phyloP scores from a whole-genome alignment of 2,888 invertebrate species.

The Tanytarsus gracilentus region DNA sequence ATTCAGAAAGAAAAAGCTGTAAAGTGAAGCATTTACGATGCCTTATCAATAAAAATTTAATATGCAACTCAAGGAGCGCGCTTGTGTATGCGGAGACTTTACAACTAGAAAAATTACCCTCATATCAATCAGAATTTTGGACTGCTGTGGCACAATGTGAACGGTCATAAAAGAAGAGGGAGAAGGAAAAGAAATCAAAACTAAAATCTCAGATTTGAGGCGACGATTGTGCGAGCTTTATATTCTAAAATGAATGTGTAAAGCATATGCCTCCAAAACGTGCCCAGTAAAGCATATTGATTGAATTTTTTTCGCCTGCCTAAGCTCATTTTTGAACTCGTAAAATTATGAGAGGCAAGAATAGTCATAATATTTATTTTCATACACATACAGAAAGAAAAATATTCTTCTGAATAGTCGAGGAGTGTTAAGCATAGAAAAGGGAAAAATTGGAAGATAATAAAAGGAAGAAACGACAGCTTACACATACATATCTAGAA shows the following conservation, averaged over 20 bases:
- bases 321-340: too few species aligned
- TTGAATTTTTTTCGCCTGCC: constrained; percentile 17
- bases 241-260: constrained; percentile 1
- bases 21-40: not conserved
- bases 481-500: not conserved
- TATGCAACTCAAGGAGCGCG: not conserved
- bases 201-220: not conserved
- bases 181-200: constrained; percentile 9
- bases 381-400: constrained; percentile 16
- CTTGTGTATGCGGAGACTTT: not conserved
- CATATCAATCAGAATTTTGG: not conserved
- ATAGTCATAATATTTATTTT: constrained; percentile 19
- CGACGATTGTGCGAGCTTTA: not conserved
- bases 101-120: not conserved
- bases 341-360: constrained; percentile 16
- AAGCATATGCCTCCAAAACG: constrained; percentile 24
- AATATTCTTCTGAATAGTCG: constrained; percentile 15
- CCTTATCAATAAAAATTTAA: not conserved
- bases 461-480: constrained; percentile 11
- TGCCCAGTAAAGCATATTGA: constrained; percentile 21
- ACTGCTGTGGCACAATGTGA: not conserved
- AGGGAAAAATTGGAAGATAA: constrained; percentile 16
- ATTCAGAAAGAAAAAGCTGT: too few species aligned
- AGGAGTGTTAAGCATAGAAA: too few species aligned
- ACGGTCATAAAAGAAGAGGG: too few species aligned